Base-by-base conservation (phyloP, 2,113 vertebrate species). In the Danio rerio region DNA sequence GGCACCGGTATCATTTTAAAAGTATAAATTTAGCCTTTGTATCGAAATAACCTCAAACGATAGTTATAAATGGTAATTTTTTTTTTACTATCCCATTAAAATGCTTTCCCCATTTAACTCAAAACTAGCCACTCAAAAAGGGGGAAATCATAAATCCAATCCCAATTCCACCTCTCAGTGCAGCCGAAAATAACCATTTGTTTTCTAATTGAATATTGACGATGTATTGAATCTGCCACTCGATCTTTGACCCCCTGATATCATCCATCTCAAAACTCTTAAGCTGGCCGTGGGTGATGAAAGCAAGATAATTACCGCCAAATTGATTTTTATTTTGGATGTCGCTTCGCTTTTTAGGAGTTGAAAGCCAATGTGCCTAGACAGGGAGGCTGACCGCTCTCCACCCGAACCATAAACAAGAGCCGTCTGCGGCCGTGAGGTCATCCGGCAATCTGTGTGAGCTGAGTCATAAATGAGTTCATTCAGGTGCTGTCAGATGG, bases 401-500 rank as follows among this genome's bases (percentile, higher is more conserved):
- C 71, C 71, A 72, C 83, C 79, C 68, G 68, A 81, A 81, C 43
- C 72, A 78, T 85, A 81, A 78, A 74, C 84, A 77, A 31, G 73
- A 78, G 86, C 84, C 83, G 70, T 68, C 50, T 47, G 73, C 77
- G 91, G 86, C 86, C 88, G 84, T 84, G 89, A 92, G 89, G 92
- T 92, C 88, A 89, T 59, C 47, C 88, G 87, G 88, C 91, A 91
- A 92, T 90, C 81, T 77, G 84, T 82, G 89, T 93, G 93, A 91
- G 92, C 91, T 93, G 93, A 94, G 92, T 93, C 92, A 94, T 89
- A 88, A 89, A 94, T 93, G 93, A 94, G 91, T 94, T 94, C 92
- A 94, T 93, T 88, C 91, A 88, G 89, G 89, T 84, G 65, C 68
- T 71, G 80, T 77, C 31, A 84, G 72, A 56, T 80, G 55, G 81